Evolutionary conservation across 2,113 vertebrate genomes (phyloP).

Genomic region (Ariopsis seemanni): DNA sequence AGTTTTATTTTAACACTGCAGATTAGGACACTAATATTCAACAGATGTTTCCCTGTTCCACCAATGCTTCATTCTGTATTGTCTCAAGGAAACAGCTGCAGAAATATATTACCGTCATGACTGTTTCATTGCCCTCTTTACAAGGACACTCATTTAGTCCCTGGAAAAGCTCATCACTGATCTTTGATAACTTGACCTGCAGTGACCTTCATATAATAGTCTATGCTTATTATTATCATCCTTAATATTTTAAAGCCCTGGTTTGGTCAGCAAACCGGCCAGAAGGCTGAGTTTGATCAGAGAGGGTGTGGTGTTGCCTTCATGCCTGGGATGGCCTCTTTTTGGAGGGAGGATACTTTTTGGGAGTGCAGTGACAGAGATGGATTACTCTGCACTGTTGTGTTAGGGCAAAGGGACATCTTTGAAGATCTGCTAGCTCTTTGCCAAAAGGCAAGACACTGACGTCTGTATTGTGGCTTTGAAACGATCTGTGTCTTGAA

Average conservation of each 20-base stretch:
- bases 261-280: neutral
- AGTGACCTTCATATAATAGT: neutral
- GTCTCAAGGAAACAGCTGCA: constrained; percentile 1
- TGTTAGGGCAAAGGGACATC: neutral
- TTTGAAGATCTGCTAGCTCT: constrained; percentile 1
- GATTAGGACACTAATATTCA: neutral
- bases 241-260: neutral
- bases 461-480: neutral
- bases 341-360: constrained; percentile 17
- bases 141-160: constrained; percentile 23
- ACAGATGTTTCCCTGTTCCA: neutral
- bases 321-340: constrained; percentile 3
- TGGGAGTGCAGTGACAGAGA: constrained; percentile 8
- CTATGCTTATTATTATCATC: neutral
- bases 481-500: neutral
- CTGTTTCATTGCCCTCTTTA: neutral
- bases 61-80: neutral
- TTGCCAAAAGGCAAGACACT: neutral
- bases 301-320: neutral
- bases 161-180: neutral
- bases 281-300: neutral
- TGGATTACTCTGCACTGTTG: neutral
- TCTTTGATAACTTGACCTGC: neutral
- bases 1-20: neutral
- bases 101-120: constrained; percentile 21